Evolutionary conservation across 1,140 invertebrate species (phyloP), one percentile per base, ranked within the genome.

Genomic region (Globodera rostochiensis): DNA sequence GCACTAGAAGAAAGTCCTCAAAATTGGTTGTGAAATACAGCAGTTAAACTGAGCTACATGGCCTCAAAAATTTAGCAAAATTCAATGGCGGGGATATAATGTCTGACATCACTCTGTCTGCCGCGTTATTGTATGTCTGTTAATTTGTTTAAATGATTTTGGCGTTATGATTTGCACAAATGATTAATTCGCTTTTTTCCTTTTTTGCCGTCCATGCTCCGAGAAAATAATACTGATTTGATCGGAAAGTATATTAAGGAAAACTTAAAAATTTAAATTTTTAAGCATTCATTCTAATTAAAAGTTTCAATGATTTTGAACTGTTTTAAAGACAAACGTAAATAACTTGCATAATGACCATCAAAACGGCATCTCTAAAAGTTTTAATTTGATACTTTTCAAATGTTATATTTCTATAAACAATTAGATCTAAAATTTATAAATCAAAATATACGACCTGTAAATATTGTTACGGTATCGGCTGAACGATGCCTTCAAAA

Each of bases 401-500:
- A 36, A 36, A 36, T 36, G 36, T 36, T 36, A 36, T 36, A 36
- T 36, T 36, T 36, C 36, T 36, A 36, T 60, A 60, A 13, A 60
- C 0, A 15, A 19, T 15, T 60, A 60, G 9, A 60, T 60, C 15
- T 15, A 60, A 60, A 60, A 19, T 60, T 15, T 60, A 15, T 60
- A 11, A 53, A 36, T 53, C 15, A 53, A 53, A 11, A 11, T 53
- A 15, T 53, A 11, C 53, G 53, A 64, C 57, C 57, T 64, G 57
- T 64, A 89, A 8, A 88, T 89, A 77, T 88, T 88, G 60, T 88
- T 88, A 8, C 87, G 79, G 64, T 87, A 88, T 36, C 88, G 81
- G 67, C 85, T 87, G 73, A 89, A 88, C 4, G 76, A 75, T 21
- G 87, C 87, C 76, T 78, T 15, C 15, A 78, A 67, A 47, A 47